Conservation (phyloP, 2,888 invertebrate species). For the Brenthis daphne region DNA sequence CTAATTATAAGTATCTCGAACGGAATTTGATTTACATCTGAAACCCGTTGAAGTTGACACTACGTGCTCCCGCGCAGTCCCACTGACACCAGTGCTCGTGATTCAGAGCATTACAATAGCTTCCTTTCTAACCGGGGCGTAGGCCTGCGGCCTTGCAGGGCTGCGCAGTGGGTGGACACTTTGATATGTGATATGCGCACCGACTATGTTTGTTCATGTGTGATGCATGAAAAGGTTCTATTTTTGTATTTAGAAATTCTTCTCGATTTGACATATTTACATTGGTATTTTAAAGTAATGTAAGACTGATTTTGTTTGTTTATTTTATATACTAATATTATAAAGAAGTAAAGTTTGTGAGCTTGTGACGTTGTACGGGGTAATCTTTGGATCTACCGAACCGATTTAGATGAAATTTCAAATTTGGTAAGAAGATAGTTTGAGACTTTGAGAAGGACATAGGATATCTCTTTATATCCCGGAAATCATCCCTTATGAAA, state of each 20-base stretch:
- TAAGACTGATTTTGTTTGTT: no score
- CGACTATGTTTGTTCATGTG: conserved; percentile 33
- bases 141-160: conserved; percentile 66
- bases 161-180: conserved; percentile 44
- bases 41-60: conserved; percentile 11
- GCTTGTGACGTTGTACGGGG: no score
- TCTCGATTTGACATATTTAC: neutral
- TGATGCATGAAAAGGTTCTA: conserved; percentile 21
- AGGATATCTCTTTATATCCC: no score
- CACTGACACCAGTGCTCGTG: conserved; percentile 34
- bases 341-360: no score
- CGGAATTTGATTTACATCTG: neutral
- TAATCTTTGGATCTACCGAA: no score
- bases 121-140: conserved; percentile 73
- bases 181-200: conserved; percentile 38
- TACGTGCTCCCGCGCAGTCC: conserved; percentile 28
- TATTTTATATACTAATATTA: no score
- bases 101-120: conserved; percentile 64
- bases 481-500: no score
- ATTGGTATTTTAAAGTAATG: neutral
- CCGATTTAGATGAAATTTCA: no score
- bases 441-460: no score
- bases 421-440: no score
- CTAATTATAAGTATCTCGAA: neutral
- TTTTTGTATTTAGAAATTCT: conserved; percentile 15